Evolutionary conservation across 2,888 invertebrate genomes (phyloP).

Genomic region (Meteorus colon): DNA sequence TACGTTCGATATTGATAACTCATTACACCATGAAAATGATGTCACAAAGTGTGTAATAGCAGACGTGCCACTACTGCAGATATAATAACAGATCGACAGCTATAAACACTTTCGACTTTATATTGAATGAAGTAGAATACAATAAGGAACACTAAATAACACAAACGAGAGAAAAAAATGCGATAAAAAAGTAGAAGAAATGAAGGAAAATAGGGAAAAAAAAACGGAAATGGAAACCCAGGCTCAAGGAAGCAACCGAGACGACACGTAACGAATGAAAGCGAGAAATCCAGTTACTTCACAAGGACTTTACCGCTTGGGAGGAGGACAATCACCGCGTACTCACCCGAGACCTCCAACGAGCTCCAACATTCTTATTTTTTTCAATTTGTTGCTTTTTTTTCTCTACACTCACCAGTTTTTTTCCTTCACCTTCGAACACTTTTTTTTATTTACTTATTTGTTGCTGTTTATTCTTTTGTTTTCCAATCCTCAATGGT

Average conservation of each 20-base stretch:
- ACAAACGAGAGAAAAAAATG: neutral
- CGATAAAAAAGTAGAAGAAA: constrained; percentile 4
- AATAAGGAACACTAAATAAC: neutral
- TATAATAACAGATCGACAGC: too few species aligned
- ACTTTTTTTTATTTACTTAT: constrained; percentile 13
- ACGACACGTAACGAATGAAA: constrained; percentile 43
- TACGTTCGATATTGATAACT: too few species aligned
- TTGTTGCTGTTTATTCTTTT: constrained; percentile 18
- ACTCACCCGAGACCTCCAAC: constrained; percentile 36
- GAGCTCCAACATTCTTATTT: constrained; percentile 27
- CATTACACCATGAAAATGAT: too few species aligned
- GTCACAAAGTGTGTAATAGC: neutral
- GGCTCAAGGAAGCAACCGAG: constrained; percentile 17
- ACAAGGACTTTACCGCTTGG: constrained; percentile 40
- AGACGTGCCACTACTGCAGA: too few species aligned
- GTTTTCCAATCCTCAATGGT: neutral
- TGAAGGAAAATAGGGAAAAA: neutral
- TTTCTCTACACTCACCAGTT: too few species aligned
- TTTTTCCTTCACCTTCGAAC: too few species aligned
- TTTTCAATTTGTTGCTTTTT: constrained; percentile 3
- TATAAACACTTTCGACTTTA: neutral
- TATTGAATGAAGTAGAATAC: neutral
- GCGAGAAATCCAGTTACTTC: constrained; percentile 41
- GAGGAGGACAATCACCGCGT: constrained; percentile 41
- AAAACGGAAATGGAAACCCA: constrained; percentile 20